Evolutionary conservation across 2,888 invertebrate species (phyloP).

Genomic region (Catocala fraxini): DNA sequence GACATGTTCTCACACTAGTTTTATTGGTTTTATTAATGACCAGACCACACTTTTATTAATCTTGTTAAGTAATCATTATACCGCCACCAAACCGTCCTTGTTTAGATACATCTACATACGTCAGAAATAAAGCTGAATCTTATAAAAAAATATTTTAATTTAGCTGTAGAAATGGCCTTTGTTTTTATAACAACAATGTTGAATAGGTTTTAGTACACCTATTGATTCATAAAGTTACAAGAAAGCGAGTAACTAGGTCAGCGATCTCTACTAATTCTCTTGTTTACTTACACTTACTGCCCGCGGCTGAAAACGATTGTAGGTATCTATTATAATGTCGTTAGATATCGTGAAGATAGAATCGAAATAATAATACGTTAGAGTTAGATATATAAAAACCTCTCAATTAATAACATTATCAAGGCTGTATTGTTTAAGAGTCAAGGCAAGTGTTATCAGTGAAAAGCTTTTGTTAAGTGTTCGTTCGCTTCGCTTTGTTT

Average conservation of each 20-base stretch:
- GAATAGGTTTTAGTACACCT: conserved; percentile 9
- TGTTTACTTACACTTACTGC: conserved; percentile 35
- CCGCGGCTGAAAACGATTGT: conserved; percentile 38
- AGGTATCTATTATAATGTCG: conserved; percentile 42
- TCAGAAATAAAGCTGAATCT: background rate
- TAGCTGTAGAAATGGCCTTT: too few relatives aligned
- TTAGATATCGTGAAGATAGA: conserved; percentile 36
- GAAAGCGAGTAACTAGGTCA: conserved; percentile 42
- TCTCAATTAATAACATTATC: conserved; percentile 19
- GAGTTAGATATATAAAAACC: conserved; percentile 8
- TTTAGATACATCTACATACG: conserved; percentile 2
- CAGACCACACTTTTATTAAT: conserved; percentile 41
- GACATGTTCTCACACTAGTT: conserved; percentile 54
- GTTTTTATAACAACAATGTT: background rate
- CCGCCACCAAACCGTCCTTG: conserved; percentile 16
- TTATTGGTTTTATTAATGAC: conserved; percentile 52
- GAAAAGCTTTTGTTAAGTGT: conserved; percentile 35
- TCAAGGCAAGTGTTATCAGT: conserved; percentile 27
- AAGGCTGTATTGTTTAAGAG: conserved; percentile 23
- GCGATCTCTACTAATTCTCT: conserved; percentile 44
- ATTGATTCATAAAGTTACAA: conserved; percentile 33
- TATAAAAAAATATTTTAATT: background rate
- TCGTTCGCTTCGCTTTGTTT: conserved; percentile 34
- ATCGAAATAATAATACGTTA: conserved; percentile 18
- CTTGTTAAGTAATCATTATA: conserved; percentile 45